Evolutionary conservation across 2,888 invertebrate genomes (phyloP), one percentile per base, ranked within the genome.

Genomic region (Adelphocoris suturalis): DNA sequence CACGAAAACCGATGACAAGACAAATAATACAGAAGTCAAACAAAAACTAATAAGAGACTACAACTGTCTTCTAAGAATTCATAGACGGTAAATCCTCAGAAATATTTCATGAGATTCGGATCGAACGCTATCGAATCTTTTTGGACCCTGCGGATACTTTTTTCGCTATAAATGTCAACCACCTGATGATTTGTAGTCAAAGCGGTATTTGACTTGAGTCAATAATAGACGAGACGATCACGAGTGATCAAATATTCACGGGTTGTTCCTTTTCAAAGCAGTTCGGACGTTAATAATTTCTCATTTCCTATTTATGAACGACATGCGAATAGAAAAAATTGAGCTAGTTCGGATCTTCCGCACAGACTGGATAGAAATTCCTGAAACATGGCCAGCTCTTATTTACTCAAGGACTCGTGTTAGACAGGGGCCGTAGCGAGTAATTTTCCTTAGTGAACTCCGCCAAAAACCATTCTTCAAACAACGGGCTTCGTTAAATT

Each of bases 221-320:
- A 68, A 68, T 68, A 68, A 68, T 68, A 12, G 68, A 68, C 23
- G 23, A 27, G 68, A 12, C 68, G 27, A 68, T 68, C 68, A 68
- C 68, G 68, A 19, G 19, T 23, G 68, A 68, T 23, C 11, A 27
- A 68, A 68, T 68, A 68, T 68, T 68, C 68, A 23, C 16, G n/a
- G 52, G 16, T 11, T 27, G 23, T 19, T 23, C 9, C 68, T 7
- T 23, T 68, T 68, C 68, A 68, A 68, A 68, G 68, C 0, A 19
- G 9, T 68, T 68, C 68, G 13, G 23, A 68, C 23, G 68, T 23
- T 13, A 23, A 23, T 68, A 68, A 68, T 61, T 61, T 61, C 16
- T 61, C 61, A 61, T n/a, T 68, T 68, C 68, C 68, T 68, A 57
- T 57, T 57, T 7, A 57, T 57, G 57, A 57, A 57, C n/a, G 57